These are phyloP conservation scores for Potamilus streckersoni DNA, from an alignment of 1,140 invertebrate species.

Conservation along the genomic window DNA sequence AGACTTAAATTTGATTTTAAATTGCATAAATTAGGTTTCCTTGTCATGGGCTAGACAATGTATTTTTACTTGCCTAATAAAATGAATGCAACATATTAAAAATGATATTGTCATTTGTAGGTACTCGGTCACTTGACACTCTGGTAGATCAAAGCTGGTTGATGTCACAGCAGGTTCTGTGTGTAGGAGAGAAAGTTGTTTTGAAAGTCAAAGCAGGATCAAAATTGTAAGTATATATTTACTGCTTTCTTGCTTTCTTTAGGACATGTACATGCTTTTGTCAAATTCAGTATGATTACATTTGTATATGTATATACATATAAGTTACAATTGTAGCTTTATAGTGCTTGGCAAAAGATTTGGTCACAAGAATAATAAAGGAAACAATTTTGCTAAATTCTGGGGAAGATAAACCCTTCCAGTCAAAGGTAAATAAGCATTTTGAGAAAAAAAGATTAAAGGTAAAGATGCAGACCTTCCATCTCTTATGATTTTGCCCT, in stretches of 20 bases:
- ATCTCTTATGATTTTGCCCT: too few relatives aligned
- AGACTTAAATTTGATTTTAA: neutral
- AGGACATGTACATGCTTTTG: too few relatives aligned
- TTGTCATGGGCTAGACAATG: neutral
- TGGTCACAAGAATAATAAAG: too few relatives aligned
- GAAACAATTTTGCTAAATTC: too few relatives aligned
- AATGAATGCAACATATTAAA: slow-evolving; percentile 1
- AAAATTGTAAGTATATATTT: slow-evolving; percentile 49
- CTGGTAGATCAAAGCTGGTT: slow-evolving; percentile 66
- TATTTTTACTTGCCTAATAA: neutral
- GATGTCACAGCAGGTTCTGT: slow-evolving; percentile 57
- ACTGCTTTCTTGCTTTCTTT: neutral
- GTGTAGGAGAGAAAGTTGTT: slow-evolving; percentile 52
- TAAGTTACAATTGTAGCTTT: too few relatives aligned
- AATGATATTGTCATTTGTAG: slow-evolving; percentile 39
- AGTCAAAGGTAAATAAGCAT: too few relatives aligned
- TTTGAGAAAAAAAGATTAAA: too few relatives aligned
- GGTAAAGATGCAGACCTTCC: too few relatives aligned
- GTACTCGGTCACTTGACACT: slow-evolving; percentile 60
- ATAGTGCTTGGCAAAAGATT: too few relatives aligned
- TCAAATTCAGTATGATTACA: too few relatives aligned
- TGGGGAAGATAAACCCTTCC: too few relatives aligned
- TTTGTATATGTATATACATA: too few relatives aligned
- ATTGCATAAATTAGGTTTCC: neutral
- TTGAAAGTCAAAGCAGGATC: slow-evolving; percentile 60